Evolutionary conservation across 2,113 vertebrate species (phyloP), one percentile per base, ranked within the genome.

Genomic region (Zosterops hypoxanthus): DNA sequence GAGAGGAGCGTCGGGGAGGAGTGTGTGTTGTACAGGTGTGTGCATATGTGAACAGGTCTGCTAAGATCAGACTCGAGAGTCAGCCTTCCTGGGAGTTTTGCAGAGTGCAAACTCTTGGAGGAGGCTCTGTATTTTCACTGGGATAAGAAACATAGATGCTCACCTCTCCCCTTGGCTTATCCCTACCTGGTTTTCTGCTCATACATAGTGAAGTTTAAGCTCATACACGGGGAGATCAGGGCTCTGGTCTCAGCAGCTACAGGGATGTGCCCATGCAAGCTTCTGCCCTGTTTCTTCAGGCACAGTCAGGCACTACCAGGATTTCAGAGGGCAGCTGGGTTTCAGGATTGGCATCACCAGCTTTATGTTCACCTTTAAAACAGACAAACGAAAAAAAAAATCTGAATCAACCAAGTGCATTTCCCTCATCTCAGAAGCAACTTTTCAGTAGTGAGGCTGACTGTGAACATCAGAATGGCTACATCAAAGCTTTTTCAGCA

Each of bases 1-100:
- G 26, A 63, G 61, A 60, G 20, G 24, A 83, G 20, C 9, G 3
- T 6, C 0, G 0, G 18, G 29, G 24, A 86, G 41, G 5, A 33
- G 49, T 2, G 22, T n/a, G 70, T 20, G 12, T 36, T 29, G 7
- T 8, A 55, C n/a, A 50, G 42, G 39, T 26, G 12, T 50, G 29
- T 28, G 28, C 7, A 6, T 8, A 6, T 21, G 11, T 34, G 33
- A n/a, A 5, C 16, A 14, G 9, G 6, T 79, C 60, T 33, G 29
- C 44, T 33, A 23, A 71, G 56, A 16, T 47, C 33, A 22, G 31
- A 63, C 18, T 31, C 5, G 0, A 57, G 56, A 77, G 8, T 39
- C 26, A 59, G 24, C 33, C 36, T 68, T 71, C 41, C 61, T 53
- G 46, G 29, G n/a, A 79, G 52, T 21, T 52, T 76, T 61, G 31